These are phyloP conservation scores for Hemibagrus guttatus DNA, from an alignment of 2,797 vertebrate species.

Conservation along the genomic window DNA sequence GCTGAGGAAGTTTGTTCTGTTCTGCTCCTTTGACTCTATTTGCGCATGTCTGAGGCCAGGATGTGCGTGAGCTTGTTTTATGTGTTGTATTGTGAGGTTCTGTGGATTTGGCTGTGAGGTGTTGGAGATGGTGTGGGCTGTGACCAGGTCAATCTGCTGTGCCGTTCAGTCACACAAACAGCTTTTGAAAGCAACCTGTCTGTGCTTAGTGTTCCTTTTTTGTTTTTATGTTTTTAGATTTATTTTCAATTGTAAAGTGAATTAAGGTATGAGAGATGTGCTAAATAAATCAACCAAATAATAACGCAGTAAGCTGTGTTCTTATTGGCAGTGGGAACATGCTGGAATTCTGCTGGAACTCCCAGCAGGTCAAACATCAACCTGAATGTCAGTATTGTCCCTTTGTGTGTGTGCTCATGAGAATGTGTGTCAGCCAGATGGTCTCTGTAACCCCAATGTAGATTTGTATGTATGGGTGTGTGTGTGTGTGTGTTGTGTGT, in stretches of 20 bases:
- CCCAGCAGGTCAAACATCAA: neutral
- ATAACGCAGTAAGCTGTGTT: neutral
- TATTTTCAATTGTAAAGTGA: neutral
- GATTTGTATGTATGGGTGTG: neutral
- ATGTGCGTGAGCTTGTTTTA: neutral
- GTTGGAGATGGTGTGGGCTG: neutral
- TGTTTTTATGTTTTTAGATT: neutral
- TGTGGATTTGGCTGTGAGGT: too few species aligned
- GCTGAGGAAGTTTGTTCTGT: neutral
- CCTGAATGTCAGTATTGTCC: slow-evolving; percentile 13
- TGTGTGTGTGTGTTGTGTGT: neutral
- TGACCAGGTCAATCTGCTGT: neutral
- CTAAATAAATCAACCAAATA: neutral
- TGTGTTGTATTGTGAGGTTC: neutral
- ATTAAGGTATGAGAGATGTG: neutral
- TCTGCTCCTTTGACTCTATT: neutral
- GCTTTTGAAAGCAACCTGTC: neutral
- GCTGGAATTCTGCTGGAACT: neutral
- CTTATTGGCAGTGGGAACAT: neutral
- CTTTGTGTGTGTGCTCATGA: neutral
- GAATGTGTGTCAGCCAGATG: slow-evolving; percentile 17
- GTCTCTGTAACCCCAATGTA: neutral
- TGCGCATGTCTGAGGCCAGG: neutral
- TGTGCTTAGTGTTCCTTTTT: neutral
- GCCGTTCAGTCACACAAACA: neutral